Evolutionary conservation across 2,797 vertebrate genomes (phyloP), one percentile per base, ranked within the genome.

Genomic region (Scleropages formosus): DNA sequence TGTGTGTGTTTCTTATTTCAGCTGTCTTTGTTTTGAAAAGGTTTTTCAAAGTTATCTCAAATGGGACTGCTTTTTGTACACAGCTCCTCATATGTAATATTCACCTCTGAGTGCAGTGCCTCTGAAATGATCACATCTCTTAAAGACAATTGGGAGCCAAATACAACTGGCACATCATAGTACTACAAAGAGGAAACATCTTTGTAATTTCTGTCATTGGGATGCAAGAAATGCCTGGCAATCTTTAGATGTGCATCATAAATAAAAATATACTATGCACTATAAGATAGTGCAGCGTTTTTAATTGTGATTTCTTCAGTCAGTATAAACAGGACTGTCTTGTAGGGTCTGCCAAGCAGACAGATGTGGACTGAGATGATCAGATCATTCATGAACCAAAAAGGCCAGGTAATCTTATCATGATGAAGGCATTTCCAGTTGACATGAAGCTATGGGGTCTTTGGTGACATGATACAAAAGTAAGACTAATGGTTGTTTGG

Each of bases 61-160:
- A 72, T 60, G n/a, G 18, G 15, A 60, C 18, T 24, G 53, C 39
- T 39, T 72, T 72, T 31, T 39, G 24, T 58, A 3, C 27, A 60
- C 10, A 72, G 70, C 56, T 15, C 8, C 53, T 27, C 18, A 44
- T 39, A 39, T 12, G 10, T 12, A 46, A 60, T 15, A n/a, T 60
- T 72, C 47, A 22, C 68, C 49, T 70, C 47, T 26, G 46, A 51
- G 18, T 31, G 39, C 56, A 44, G 31, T 4, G 53, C 27, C 20
- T 58, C 18, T 71, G 68, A 31, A 71, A 60, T 59, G 18, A 22
- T 44, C 56, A 72, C 51, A 72, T 72, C 51, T 59, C 49, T 68
- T n/a, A 22, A 68, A 68, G 47, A 22, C 46, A 24, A 47, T 49
- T 70, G 49, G 16, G 49, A 70, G 47, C 56, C 16, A 10, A 70